These are phyloP conservation scores for Sylvilagus bachmani DNA, from an alignment of 2,113 vertebrate species.

Conservation along the genomic window DNA sequence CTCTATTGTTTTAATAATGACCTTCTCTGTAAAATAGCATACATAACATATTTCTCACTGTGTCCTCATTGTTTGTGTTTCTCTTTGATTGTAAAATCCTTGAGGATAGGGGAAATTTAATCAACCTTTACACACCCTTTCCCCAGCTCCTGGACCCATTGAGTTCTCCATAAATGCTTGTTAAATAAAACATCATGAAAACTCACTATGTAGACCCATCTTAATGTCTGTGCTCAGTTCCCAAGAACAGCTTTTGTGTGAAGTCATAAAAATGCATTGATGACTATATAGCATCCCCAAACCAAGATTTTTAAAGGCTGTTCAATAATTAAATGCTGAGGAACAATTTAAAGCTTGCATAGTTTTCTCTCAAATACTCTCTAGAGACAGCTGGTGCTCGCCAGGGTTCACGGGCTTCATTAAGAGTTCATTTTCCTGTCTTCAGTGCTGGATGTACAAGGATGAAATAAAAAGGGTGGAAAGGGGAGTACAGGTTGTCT, in stretches of 20 bases:
- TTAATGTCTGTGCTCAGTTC: constrained; percentile 53
- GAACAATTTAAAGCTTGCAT: constrained; percentile 84
- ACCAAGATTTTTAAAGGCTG: constrained; percentile 79
- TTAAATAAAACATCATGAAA: constrained; percentile 54
- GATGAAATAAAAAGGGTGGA: constrained; percentile 39
- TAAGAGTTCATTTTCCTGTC: constrained; percentile 74
- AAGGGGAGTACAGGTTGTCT: neutral
- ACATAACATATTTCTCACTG: neutral
- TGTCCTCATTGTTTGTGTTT: neutral
- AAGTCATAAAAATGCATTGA: constrained; percentile 78
- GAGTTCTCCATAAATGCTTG: constrained; percentile 40
- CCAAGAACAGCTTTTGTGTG: constrained; percentile 61
- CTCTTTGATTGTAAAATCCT: constrained; percentile 19
- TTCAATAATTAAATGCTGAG: constrained; percentile 85
- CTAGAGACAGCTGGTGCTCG: constrained; percentile 80
- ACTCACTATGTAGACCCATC: neutral
- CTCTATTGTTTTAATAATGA: neutral
- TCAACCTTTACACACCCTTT: neutral
- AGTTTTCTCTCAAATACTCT: constrained; percentile 82
- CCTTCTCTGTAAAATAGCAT: neutral
- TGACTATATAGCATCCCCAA: constrained; percentile 64
- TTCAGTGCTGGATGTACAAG: constrained; percentile 55
- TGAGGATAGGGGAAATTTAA: neutral
- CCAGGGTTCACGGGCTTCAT: constrained; percentile 79
- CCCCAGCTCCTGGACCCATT: neutral